Percentiles rank a stretch among this genome's conserved stretches.
phyloP scores from a whole-genome alignment of 2,888 invertebrate species.

The Pandemis heparana region DNA sequence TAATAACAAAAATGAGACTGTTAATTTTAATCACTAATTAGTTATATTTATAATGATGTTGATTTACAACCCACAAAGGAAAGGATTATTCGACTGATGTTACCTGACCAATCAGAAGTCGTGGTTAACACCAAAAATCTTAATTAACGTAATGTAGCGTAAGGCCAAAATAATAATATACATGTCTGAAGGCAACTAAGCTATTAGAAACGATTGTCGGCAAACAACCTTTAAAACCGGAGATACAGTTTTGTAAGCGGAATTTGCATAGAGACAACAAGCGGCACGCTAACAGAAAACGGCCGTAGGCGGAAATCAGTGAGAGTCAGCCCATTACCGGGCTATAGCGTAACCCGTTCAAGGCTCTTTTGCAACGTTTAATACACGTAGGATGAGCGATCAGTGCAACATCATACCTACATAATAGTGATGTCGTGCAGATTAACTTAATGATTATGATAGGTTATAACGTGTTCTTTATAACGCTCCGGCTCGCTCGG shows the following conservation, averaged over 20 bases:
- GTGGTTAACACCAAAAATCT: background rate
- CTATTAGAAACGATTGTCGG: slow-evolving; percentile 50
- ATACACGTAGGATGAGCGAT: slow-evolving; percentile 60
- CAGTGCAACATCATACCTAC: slow-evolving; percentile 45
- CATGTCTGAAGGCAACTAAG: slow-evolving; percentile 28
- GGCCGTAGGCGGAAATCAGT: slow-evolving; percentile 65
- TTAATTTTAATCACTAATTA: slow-evolving; percentile 11
- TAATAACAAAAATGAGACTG: background rate
- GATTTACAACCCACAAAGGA: slow-evolving; percentile 1
- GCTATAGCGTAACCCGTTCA: slow-evolving; percentile 61
- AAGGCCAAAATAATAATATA: slow-evolving; percentile 21
- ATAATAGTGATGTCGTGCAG: slow-evolving; percentile 49
- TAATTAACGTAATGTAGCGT: slow-evolving; percentile 9
- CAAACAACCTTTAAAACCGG: slow-evolving; percentile 61
- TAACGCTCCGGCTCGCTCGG: background rate
- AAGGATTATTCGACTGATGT: background rate
- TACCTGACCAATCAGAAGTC: slow-evolving; percentile 4
- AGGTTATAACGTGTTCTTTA: slow-evolving; percentile 25
- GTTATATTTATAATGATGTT: background rate
- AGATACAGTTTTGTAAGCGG: slow-evolving; percentile 59
- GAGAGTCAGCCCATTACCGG: slow-evolving; percentile 59
- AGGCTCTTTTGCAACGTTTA: slow-evolving; percentile 61
- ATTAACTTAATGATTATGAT: slow-evolving; percentile 35
- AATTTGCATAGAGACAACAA: slow-evolving; percentile 66
- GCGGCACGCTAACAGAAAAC: slow-evolving; percentile 55